Evolutionary conservation across 2,888 invertebrate genomes (phyloP), one percentile per base, ranked within the genome.

Genomic region (Lysandra coridon): DNA sequence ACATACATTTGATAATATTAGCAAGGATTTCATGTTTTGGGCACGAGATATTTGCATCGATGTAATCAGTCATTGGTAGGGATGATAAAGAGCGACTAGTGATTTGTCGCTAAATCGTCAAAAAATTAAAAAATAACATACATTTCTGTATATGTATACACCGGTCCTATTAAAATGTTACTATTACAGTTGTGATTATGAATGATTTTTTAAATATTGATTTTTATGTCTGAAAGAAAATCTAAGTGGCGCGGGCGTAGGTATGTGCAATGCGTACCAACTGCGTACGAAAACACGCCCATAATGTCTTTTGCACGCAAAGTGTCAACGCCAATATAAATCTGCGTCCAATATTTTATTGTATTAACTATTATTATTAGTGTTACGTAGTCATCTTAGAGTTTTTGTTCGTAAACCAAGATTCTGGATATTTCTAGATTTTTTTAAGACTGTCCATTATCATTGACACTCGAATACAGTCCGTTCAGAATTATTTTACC

Each of bases 401-500:
- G 79, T 80, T 86, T 57, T 87, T 90, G 88, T 90, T 88, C 84
- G 84, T 84, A 90, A 87, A 85, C 60, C 78, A 81, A 78, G 78
- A 80, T 78, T 75, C 79, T 73, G 74, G 74, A 80, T 78, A 69
- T 82, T 89, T 89, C 80, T 79, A 78, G 76, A 80, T 80, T 79
- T 77, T 82, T 89, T 91, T 89, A 92, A 93, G 93, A 93, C 93
- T 93, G 93, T 92, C 91, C 85, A 87, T 88, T 85, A 83, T 88
- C 88, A 88, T 85, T 90, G 87, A 89, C 88, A 85, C 91, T 92
- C 89, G 89, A 92, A 91, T 92, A 57, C 14, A 57, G 57, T 57
- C 57, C 57, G 57, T 57, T 57, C 4, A 17, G 17, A 57, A 17
- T 57, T 57, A 17, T 57, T 14, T 57, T 57, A 57, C 57, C 57